These are phyloP conservation scores for Xiphydria camelus DNA, from an alignment of 2,888 invertebrate genomes.

Conservation along the genomic window DNA sequence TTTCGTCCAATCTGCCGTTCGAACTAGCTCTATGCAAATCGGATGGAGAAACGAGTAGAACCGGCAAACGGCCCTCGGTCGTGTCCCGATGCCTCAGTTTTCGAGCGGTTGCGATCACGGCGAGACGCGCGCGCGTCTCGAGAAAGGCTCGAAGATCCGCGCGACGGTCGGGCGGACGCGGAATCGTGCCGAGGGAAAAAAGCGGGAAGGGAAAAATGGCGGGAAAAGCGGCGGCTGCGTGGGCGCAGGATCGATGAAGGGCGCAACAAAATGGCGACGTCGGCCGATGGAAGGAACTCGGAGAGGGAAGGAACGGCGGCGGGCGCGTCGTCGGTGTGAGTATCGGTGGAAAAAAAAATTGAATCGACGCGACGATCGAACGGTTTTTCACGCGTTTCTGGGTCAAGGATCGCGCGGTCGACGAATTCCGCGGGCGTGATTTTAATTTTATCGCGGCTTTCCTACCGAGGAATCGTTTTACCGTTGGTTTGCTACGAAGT, in stretches of 20 bases:
- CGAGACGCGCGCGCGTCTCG: conserved; percentile 25
- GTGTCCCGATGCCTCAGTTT: conserved; percentile 39
- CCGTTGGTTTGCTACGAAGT: no score
- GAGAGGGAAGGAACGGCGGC: conserved; percentile 18
- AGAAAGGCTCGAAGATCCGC: no score
- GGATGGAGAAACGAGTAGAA: conserved; percentile 40
- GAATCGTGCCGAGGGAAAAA: no score
- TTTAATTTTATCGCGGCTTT: no score
- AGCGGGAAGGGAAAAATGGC: conserved; percentile 38
- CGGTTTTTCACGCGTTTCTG: conserved; percentile 31
- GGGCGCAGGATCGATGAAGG: conserved; percentile 52
- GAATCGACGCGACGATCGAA: conserved; percentile 23
- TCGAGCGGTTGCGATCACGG: conserved; percentile 34
- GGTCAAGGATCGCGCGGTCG: conserved; percentile 52
- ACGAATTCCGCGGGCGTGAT: no score
- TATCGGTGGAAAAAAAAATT: conserved; percentile 2
- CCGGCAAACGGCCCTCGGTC: conserved; percentile 17
- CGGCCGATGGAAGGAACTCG: not conserved
- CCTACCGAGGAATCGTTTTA: no score
- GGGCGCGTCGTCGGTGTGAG: conserved; percentile 15
- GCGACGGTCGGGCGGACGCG: conserved; percentile 12
- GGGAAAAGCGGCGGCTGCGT: conserved; percentile 47
- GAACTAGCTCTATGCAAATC: conserved; percentile 56
- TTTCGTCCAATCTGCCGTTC: conserved; percentile 33
- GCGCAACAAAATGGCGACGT: conserved; percentile 49